Percentiles rank a stretch among this genome's conserved stretches.
Conservation (phyloP, 2,113 vertebrate species). For the Pelecanus crispus region DNA sequence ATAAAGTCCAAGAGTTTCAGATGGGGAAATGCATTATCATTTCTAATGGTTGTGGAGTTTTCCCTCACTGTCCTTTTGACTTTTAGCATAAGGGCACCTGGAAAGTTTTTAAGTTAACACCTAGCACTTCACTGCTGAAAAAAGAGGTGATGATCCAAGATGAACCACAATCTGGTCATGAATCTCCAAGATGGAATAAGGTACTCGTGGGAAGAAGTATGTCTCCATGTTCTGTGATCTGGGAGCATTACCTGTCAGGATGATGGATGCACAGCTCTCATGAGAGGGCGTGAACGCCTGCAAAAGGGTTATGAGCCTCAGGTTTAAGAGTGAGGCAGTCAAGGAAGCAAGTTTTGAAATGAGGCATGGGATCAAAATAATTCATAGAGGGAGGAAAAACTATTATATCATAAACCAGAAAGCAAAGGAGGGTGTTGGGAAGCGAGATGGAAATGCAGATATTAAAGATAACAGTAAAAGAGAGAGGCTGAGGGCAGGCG, state of each 20-base stretch:
- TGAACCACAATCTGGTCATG: background rate
- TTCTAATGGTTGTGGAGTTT: background rate
- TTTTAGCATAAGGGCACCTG: background rate
- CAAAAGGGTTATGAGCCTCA: background rate
- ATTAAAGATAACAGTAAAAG: background rate
- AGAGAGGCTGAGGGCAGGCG: background rate
- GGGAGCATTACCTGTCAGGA: background rate
- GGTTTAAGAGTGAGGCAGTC: background rate
- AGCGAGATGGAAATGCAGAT: background rate
- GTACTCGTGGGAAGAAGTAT: background rate
- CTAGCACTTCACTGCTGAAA: background rate
- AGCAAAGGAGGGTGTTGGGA: background rate
- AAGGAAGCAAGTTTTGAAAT: background rate
- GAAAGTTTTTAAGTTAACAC: background rate
- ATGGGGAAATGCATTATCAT: background rate
- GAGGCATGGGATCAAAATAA: background rate
- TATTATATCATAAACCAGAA: background rate
- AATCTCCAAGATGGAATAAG: background rate
- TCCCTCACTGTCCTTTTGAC: background rate
- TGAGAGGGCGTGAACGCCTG: accelerated
- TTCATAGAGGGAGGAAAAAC: background rate
- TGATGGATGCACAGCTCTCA: background rate
- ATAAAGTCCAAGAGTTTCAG: background rate
- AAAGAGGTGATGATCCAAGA: background rate
- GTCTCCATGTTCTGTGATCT: background rate